Percentiles rank a stretch among this genome's conserved stretches.
Evolutionary conservation across 2,888 invertebrate species (phyloP).

Genomic region (Andrena marginata): DNA sequence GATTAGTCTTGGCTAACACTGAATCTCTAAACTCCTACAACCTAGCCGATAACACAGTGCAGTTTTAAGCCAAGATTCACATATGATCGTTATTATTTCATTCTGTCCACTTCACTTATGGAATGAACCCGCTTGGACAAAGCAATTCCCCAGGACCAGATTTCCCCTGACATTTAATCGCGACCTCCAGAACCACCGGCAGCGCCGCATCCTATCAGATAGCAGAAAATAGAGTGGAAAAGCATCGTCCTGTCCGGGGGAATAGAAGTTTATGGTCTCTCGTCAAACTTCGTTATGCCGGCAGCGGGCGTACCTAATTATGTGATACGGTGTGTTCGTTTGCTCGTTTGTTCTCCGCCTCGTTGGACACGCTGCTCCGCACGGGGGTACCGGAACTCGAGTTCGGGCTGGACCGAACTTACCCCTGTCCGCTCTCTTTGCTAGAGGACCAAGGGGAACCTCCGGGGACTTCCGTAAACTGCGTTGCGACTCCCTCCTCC

Average conservation of each 20-base stretch:
- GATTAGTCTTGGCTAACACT: no score
- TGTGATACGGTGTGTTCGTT: conserved; percentile 74
- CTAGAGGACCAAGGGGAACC: conserved; percentile 47
- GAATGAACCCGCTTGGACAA: background rate
- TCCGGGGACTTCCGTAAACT: conserved; percentile 70
- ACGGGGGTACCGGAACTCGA: conserved; percentile 49
- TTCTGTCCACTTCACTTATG: no score
- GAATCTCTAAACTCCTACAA: no score
- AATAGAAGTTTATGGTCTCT: conserved; percentile 44
- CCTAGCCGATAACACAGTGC: no score
- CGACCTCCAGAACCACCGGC: background rate
- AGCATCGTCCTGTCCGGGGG: conserved; percentile 1
- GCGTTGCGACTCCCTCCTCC: conserved; percentile 49
- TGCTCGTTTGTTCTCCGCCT: conserved; percentile 75
- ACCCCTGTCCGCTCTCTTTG: conserved; percentile 27
- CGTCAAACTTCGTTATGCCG: conserved; percentile 73
- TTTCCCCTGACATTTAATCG: background rate
- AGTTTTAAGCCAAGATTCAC: no score
- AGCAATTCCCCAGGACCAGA: background rate
- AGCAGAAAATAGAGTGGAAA: background rate
- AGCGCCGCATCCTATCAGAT: background rate
- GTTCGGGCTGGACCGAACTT: background rate
- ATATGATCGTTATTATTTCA: no score
- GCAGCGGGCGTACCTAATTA: conserved; percentile 76
- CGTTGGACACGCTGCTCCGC: conserved; percentile 61